Percentiles rank a stretch among this genome's conserved stretches.
These are phyloP conservation scores for Acyrthosiphon pisum DNA, from an alignment of 1,140 invertebrate species.

Conservation along the genomic window DNA sequence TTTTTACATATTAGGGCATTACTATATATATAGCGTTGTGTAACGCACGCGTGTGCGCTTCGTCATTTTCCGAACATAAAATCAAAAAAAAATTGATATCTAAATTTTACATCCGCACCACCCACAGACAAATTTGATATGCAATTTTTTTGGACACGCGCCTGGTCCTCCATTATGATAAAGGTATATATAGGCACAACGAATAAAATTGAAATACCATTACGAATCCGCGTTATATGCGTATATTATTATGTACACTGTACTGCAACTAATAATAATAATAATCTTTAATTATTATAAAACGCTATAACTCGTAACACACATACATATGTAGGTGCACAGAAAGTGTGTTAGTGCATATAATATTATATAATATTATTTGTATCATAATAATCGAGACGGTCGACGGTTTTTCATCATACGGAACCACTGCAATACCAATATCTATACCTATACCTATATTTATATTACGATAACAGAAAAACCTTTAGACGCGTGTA, in stretches of 20 bases:
- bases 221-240: neutral
- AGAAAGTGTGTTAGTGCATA: neutral
- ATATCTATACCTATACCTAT: neutral
- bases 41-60: neutral
- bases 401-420: neutral
- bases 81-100: neutral
- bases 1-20: neutral
- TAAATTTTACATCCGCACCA: neutral
- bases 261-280: neutral
- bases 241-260: neutral
- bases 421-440: neutral
- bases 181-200: neutral
- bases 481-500: neutral
- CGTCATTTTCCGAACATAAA: neutral
- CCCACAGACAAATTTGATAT: neutral
- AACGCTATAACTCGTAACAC: neutral
- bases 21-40: neutral
- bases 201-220: neutral
- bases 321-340: neutral
- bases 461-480: neutral
- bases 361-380: neutral
- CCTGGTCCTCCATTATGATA: neutral
- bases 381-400: neutral
- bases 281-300: constrained; percentile 1
- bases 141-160: neutral